phyloP scores from a whole-genome alignment of 2,797 vertebrate genomes.

The Anniella stebbinsi region DNA sequence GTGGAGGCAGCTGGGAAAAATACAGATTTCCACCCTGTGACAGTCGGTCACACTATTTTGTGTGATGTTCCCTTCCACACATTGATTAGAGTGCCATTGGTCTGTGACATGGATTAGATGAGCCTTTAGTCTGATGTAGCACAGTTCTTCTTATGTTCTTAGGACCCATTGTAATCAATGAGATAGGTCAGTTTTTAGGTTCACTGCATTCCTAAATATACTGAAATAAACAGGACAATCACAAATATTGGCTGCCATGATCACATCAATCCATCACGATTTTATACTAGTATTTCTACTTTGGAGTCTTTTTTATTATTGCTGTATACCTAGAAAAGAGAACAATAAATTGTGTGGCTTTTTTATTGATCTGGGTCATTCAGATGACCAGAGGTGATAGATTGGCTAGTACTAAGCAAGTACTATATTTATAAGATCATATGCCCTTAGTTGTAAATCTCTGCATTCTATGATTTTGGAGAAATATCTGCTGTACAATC shows the following conservation, averaged over 20 bases:
- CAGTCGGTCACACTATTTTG: no score
- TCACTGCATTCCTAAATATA: neutral
- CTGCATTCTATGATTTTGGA: neutral
- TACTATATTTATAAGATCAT: neutral
- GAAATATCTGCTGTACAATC: slow-evolving; percentile 15
- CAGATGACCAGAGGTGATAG: slow-evolving; percentile 37
- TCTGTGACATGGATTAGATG: no score
- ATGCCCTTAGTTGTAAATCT: slow-evolving; percentile 28
- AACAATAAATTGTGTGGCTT: slow-evolving; percentile 19
- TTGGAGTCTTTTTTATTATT: slow-evolving; percentile 12
- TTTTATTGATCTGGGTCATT: slow-evolving; percentile 47
- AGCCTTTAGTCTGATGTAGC: neutral
- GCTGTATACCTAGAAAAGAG: slow-evolving; percentile 1
- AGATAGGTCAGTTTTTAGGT: neutral
- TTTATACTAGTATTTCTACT: neutral
- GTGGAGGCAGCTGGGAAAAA: no score
- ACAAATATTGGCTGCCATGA: neutral
- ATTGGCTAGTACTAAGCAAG: slow-evolving; percentile 39
- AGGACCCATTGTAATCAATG: neutral
- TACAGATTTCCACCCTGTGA: no score
- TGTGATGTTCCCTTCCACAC: no score
- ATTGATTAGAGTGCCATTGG: no score
- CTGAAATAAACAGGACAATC: neutral
- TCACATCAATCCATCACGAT: slow-evolving; percentile 7
- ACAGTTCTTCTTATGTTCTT: neutral